phyloP scores from a whole-genome alignment of 2,888 invertebrate species.

The Lasioglossum morio region DNA sequence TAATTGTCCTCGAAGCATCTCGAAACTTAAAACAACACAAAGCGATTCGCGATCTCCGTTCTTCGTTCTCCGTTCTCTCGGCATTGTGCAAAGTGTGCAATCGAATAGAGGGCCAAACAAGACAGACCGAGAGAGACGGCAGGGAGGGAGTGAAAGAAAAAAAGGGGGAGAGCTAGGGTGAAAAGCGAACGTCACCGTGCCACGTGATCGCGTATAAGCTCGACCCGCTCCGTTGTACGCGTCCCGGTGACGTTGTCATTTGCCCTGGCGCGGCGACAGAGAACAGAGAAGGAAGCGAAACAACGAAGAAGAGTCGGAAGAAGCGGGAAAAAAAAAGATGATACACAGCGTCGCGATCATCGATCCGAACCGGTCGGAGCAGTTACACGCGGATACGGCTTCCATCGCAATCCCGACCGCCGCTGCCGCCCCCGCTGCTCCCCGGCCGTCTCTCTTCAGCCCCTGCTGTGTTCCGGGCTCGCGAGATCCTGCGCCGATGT shows the following conservation, averaged over 20 bases:
- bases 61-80: neutral
- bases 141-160: neutral
- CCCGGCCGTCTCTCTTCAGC: neutral
- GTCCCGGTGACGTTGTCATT: neutral
- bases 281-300: neutral
- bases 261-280: neutral
- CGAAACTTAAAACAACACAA: neutral
- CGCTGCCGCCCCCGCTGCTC: neutral
- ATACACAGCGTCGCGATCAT: slow-evolving; percentile 29
- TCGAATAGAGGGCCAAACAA: neutral
- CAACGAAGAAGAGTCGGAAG: neutral
- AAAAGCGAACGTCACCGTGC: slow-evolving; percentile 11
- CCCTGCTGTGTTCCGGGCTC: slow-evolving; percentile 7
- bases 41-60: slow-evolving; percentile 2
- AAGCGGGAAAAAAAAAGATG: neutral
- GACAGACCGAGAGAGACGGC: neutral
- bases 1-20: slow-evolving; percentile 2
- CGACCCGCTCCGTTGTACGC: neutral
- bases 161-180: neutral
- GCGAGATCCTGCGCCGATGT: slow-evolving; percentile 62
- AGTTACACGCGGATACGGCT: slow-evolving; percentile 43
- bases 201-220: slow-evolving; percentile 13
- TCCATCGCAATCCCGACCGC: slow-evolving; percentile 35
- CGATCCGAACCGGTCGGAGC: slow-evolving; percentile 34
- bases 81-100: neutral